Evolutionary conservation across 2,797 vertebrate species (phyloP).

Genomic region (Schizothorax lantsangensis): DNA sequence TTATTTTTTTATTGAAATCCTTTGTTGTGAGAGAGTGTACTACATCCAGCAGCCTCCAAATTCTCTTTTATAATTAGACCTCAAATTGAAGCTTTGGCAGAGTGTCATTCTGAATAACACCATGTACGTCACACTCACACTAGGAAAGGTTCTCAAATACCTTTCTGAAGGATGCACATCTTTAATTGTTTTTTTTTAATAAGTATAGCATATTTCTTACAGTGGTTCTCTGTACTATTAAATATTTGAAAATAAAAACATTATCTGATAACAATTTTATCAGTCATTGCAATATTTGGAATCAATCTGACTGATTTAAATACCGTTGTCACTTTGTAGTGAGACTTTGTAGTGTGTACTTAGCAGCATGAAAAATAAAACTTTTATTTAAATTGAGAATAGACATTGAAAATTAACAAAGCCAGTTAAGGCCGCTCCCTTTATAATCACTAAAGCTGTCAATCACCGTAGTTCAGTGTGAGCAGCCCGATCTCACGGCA

Average conservation of each 20-base stretch:
- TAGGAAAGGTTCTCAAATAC: not conserved
- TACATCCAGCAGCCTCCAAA: not conserved
- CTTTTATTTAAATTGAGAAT: conserved; percentile 1
- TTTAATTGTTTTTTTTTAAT: not conserved
- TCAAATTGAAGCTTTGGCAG: not conserved
- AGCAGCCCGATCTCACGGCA: too few relatives aligned
- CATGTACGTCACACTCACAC: not conserved
- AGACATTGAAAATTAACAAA: not conserved
- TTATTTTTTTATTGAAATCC: conserved; percentile 3
- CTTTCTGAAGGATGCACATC: not conserved
- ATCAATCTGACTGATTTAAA: not conserved
- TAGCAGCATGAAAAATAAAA: not conserved
- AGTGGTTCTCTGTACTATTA: not conserved
- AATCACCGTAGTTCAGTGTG: not conserved
- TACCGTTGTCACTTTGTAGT: not conserved
- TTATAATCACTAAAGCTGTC: not conserved
- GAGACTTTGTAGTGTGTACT: not conserved
- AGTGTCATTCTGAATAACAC: not conserved
- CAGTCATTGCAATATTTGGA: not conserved
- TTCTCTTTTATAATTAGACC: conserved; percentile 16
- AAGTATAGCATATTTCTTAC: not conserved
- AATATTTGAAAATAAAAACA: not conserved
- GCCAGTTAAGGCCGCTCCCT: not conserved
- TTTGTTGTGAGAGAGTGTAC: conserved; percentile 6
- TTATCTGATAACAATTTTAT: not conserved